These are phyloP conservation scores for Gasteruption jaculator DNA, from an alignment of 2,888 invertebrate genomes.

Conservation along the genomic window DNA sequence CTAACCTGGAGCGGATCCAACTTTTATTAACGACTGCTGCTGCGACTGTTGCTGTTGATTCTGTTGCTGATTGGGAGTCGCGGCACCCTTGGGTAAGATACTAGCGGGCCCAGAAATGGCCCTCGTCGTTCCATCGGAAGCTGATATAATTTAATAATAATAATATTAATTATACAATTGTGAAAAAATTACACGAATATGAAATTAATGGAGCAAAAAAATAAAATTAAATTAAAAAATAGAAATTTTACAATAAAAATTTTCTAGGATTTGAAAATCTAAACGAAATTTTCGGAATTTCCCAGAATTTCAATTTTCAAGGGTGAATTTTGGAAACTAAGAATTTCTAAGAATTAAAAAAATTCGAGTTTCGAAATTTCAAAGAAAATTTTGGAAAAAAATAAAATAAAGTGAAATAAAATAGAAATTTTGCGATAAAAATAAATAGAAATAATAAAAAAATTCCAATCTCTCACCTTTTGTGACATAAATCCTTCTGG, in stretches of 20 bases:
- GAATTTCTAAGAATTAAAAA: conserved; percentile 16
- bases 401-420: conserved; percentile 1
- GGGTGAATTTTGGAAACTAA: no score
- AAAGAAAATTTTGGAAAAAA: no score
- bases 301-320: no score
- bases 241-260: conserved; percentile 3
- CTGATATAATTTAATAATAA: no score
- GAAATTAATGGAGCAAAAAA: neutral
- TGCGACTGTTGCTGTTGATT: conserved; percentile 39
- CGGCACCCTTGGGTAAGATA: conserved; percentile 56
- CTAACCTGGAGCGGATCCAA: conserved; percentile 25
- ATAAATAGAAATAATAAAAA: neutral
- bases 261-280: no score
- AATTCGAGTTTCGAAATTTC: conserved; percentile 17
- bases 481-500: conserved; percentile 69
- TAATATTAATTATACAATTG: conserved; percentile 4
- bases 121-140: conserved; percentile 63
- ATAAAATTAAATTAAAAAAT: conserved; percentile 10
- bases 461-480: conserved; percentile 57
- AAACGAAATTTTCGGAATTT: no score
- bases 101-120: conserved; percentile 60
- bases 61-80: conserved; percentile 43
- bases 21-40: conserved; percentile 56
- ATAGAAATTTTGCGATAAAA: neutral
- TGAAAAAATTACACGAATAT: conserved; percentile 3